Base-by-base conservation (phyloP, 1,140 invertebrate genomes). In the Bacillus rossius region DNA sequence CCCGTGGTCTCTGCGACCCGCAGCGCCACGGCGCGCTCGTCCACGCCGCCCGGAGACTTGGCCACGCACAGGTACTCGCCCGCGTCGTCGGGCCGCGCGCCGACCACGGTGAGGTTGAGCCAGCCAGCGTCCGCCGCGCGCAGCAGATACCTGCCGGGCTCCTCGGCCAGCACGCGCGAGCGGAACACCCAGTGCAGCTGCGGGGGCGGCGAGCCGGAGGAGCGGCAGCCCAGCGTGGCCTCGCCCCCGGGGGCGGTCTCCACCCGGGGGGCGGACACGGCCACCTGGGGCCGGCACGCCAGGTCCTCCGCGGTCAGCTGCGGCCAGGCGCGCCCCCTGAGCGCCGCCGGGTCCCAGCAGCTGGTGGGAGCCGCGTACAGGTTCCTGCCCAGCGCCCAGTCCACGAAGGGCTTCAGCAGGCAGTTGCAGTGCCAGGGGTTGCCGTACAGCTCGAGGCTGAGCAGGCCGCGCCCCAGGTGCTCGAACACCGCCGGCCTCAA, bases 401-500 rank as follows among this genome's bases (percentile, higher is more conserved):
- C 81, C 20, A 89, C 79, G 60, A 96, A 90, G 7, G 77, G 79
- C 64, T 89, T 84, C 45, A 96, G 72, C 55, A 85, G 80, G 65
- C 93, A 96, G 70, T 94, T 90, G 67, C 93, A 96, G 41, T 85
- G 81, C 93, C 93, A 96, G 0, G 85, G 86, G 70, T 96, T 96
- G 55, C 85, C 83, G 54, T 85, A 80, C 0, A 96, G 74, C 52
- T 85, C 87, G 1, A 95, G 72, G 60, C 86, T 86, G n/a, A 81
- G 80, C 16, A 94, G 71, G 29, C 80, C 83, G 55, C 82, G 81
- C 0, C 75, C 74, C 26, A 91, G 69, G n/a, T 77, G 72, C 34
- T 76, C 75, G 34, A 89, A 78, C 0, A 77, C 80, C 13, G 80
- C 76, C 14, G 81, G 62, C 65, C 83, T 83, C 26, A 84, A 64